phyloP scores from a whole-genome alignment of 2,888 invertebrate species.

The Rhorus exstirpatorius region DNA sequence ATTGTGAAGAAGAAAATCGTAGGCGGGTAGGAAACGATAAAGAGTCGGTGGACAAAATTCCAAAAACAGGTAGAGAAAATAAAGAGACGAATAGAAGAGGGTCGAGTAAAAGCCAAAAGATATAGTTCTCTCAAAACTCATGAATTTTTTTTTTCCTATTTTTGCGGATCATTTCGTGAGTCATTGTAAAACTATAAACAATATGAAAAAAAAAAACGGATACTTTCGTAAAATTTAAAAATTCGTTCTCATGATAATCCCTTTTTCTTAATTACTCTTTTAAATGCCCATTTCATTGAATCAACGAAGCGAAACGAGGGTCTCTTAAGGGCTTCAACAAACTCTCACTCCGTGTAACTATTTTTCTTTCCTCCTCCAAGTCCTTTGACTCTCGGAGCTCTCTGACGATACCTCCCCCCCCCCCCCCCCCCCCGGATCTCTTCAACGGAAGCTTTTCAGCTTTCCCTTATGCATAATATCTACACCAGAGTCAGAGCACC shows the following conservation, averaged over 20 bases:
- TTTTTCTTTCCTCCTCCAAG: slow-evolving; percentile 20
- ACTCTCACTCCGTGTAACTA: slow-evolving; percentile 19
- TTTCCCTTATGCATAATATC: slow-evolving; percentile 12
- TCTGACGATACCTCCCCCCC: not conserved
- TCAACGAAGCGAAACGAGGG: slow-evolving; percentile 4
- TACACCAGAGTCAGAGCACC: not conserved
- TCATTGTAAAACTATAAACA: too few species aligned
- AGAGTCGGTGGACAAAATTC: slow-evolving; percentile 28
- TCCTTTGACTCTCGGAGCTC: slow-evolving; percentile 11
- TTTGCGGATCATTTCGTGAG: too few species aligned
- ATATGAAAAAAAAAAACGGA: not conserved
- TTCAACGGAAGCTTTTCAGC: slow-evolving; percentile 29
- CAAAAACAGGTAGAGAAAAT: not conserved
- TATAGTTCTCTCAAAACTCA: too few species aligned
- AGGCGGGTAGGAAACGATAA: not conserved
- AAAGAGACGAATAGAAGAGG: not conserved
- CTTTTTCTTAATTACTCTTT: not conserved
- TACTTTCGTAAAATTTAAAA: not conserved
- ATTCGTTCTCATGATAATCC: not conserved
- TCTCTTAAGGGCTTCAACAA: slow-evolving; percentile 12
- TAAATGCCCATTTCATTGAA: not conserved
- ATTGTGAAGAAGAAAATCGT: slow-evolving; percentile 13
- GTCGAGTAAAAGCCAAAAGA: too few species aligned
- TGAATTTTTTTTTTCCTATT: too few species aligned
- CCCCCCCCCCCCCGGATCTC: too few species aligned